Evolutionary conservation across 2,113 vertebrate genomes (phyloP).

Genomic region (Menura novaehollandiae): DNA sequence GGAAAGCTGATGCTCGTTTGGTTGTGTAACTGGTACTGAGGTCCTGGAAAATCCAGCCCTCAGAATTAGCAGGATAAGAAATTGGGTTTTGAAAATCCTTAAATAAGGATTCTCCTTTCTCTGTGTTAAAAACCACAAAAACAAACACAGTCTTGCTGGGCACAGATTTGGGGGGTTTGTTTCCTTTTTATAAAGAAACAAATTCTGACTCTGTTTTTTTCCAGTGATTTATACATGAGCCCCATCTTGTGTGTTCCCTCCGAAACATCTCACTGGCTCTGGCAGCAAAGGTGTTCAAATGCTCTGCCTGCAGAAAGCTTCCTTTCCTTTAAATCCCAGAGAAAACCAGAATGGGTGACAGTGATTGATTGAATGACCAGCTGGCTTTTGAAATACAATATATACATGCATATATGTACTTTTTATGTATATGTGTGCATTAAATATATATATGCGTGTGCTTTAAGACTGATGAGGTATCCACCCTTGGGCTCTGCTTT

Average conservation of each 20-base stretch:
- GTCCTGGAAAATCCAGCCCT: background rate
- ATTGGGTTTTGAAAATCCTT: background rate
- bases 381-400: slow-evolving; percentile 1
- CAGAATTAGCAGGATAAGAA: background rate
- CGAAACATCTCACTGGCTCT: background rate
- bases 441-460: background rate
- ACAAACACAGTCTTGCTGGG: background rate
- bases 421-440: background rate
- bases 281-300: background rate
- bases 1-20: background rate
- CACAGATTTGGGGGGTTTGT: background rate
- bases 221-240: background rate
- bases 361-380: background rate
- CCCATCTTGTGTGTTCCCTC: slow-evolving; percentile 17
- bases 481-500: slow-evolving; percentile 35
- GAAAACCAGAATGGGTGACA: background rate
- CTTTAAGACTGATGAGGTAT: background rate
- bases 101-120: background rate
- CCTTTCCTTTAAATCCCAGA: background rate
- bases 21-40: background rate
- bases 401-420: background rate
- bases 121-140: background rate
- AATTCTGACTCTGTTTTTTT: background rate
- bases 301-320: background rate
- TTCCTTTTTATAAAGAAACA: background rate